These are phyloP conservation scores for Orthonevra nobilis DNA, from an alignment of 2,888 invertebrate genomes.

Conservation along the genomic window DNA sequence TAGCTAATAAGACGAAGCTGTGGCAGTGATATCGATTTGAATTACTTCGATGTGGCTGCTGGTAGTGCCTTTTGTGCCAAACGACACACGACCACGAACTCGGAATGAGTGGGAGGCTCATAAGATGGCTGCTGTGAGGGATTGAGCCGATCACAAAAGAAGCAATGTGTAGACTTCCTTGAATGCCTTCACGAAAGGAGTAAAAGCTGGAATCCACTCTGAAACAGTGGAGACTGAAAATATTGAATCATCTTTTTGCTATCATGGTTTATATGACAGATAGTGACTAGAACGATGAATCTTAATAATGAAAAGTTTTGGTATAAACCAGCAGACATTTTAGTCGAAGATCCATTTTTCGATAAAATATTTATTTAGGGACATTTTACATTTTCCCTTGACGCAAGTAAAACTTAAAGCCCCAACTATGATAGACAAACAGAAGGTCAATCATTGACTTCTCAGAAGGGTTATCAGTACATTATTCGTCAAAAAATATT, in stretches of 20 bases:
- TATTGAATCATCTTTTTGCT: slow-evolving; percentile 7
- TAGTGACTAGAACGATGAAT: too few relatives aligned
- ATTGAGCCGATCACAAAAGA: slow-evolving; percentile 51
- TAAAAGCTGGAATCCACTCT: too few relatives aligned
- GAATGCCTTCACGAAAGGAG: slow-evolving; percentile 13
- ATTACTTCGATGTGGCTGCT: slow-evolving; percentile 28
- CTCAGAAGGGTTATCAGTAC: too few relatives aligned
- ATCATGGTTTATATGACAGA: not conserved
- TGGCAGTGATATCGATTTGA: slow-evolving; percentile 60
- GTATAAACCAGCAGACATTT: too few relatives aligned
- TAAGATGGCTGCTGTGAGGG: slow-evolving; percentile 50
- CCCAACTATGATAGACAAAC: too few relatives aligned
- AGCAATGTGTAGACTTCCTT: slow-evolving; percentile 1
- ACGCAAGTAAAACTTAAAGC: too few relatives aligned
- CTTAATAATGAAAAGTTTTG: too few relatives aligned
- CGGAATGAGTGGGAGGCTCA: slow-evolving; percentile 31
- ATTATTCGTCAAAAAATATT: too few relatives aligned
- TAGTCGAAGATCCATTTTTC: too few relatives aligned
- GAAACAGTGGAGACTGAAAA: not conserved
- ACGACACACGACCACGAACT: slow-evolving; percentile 36
- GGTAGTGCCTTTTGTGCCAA: slow-evolving; percentile 46
- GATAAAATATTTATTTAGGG: too few relatives aligned
- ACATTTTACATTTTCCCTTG: too few relatives aligned
- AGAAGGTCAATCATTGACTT: too few relatives aligned
- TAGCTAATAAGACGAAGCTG: slow-evolving; percentile 54